Percentiles rank a stretch among this genome's conserved stretches.
These are phyloP conservation scores for Meleagris gallopavo DNA, from an alignment of 2,113 vertebrate species.

Conservation along the genomic window DNA sequence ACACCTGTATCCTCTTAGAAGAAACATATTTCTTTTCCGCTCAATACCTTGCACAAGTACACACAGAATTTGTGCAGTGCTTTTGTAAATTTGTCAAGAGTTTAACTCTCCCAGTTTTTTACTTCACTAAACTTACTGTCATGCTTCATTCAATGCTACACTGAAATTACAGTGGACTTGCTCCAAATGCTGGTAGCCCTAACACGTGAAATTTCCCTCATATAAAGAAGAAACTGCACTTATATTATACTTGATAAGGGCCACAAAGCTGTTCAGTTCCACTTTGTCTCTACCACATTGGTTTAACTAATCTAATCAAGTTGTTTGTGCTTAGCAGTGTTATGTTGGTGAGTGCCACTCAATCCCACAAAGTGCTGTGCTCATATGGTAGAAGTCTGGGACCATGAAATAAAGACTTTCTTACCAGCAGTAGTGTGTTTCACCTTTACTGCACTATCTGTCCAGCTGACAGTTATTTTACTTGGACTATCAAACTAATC, in stretches of 20 bases:
- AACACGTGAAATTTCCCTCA: background rate
- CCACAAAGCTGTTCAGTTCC: background rate
- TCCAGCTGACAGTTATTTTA: background rate
- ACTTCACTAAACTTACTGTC: background rate
- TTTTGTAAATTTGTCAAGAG: background rate
- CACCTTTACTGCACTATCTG: background rate
- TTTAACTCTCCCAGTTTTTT: background rate
- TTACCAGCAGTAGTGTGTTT: background rate
- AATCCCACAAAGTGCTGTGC: background rate
- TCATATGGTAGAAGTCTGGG: background rate
- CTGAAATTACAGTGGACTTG: background rate
- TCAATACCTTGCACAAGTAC: background rate
- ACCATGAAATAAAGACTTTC: background rate
- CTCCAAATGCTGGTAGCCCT: background rate
- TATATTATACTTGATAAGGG: background rate
- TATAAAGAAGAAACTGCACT: background rate
- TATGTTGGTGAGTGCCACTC: background rate
- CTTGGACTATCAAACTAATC: background rate
- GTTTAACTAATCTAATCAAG: background rate
- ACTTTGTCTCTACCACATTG: background rate
- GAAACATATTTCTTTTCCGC: slow-evolving; percentile 6
- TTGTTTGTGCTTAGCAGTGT: background rate
- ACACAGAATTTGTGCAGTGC: background rate
- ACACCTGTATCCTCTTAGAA: slow-evolving; percentile 43
- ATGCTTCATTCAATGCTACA: background rate